A percentile compares a stretch with the other conserved stretches of the same genome.
phyloP scores from a whole-genome alignment of 2,797 vertebrate species.

The Lepus townsendii region DNA sequence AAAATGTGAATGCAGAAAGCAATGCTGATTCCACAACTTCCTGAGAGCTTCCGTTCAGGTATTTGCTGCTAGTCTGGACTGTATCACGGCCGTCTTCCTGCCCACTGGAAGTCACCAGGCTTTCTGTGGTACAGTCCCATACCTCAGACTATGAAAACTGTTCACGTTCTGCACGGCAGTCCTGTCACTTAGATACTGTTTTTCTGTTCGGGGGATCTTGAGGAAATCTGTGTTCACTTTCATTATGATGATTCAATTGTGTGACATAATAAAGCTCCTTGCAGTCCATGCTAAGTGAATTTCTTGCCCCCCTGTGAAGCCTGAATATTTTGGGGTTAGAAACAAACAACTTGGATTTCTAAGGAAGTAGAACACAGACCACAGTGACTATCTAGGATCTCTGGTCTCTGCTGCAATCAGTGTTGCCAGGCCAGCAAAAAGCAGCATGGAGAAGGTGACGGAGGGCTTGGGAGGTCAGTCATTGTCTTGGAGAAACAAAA shows the following conservation, averaged over 20 bases:
- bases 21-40: neutral
- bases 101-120: neutral
- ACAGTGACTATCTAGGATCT: neutral
- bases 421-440: neutral
- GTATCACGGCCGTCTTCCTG: neutral
- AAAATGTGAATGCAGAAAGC: neutral
- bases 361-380: neutral
- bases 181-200: neutral
- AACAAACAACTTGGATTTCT: neutral
- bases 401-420: neutral
- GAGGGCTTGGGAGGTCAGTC: too few species aligned
- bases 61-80: neutral
- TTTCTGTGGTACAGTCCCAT: neutral
- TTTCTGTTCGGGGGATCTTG: slow-evolving; percentile 1
- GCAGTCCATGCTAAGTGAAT: neutral
- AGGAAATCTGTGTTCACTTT: slow-evolving; percentile 14
- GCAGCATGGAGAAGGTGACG: neutral
- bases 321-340: neutral
- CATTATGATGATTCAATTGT: slow-evolving; percentile 11
- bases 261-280: neutral
- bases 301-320: neutral
- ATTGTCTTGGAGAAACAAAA: neutral
- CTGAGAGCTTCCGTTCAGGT: neutral
- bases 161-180: neutral
- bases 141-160: neutral